These are phyloP conservation scores for Carposina sasakii DNA, from an alignment of 1,140 invertebrate species.

Conservation along the genomic window DNA sequence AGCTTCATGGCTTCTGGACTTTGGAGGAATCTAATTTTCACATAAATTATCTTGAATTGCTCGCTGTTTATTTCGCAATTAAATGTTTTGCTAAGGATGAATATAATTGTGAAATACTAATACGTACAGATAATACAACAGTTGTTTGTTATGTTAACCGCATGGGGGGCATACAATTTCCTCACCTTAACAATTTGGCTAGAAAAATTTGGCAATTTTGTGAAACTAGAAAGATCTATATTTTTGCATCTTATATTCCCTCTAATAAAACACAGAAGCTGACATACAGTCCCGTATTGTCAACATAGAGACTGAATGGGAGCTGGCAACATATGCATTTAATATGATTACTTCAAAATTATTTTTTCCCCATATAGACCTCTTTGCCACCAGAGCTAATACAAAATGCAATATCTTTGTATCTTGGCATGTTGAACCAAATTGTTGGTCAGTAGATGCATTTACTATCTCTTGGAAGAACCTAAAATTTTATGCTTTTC, in stretches of 20 bases:
- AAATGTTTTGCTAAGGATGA: not conserved
- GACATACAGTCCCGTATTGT: not conserved
- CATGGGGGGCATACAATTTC: not conserved
- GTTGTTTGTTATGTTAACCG: not conserved
- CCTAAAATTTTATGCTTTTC: conserved; percentile 1
- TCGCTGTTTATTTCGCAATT: not conserved
- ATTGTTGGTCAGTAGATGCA: not conserved
- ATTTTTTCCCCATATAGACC: not conserved
- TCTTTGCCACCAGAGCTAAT: too few species aligned
- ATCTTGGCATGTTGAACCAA: not conserved
- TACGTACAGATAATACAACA: not conserved
- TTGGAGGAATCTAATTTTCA: not conserved
- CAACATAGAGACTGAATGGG: not conserved
- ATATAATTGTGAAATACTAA: not conserved
- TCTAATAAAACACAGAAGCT: not conserved
- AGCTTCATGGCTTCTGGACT: too few species aligned
- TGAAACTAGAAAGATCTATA: not conserved
- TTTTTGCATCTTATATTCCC: not conserved
- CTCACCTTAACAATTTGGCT: not conserved
- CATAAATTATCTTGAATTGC: not conserved
- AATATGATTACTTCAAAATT: not conserved
- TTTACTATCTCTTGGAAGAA: too few species aligned
- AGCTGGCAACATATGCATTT: not conserved
- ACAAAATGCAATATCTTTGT: not conserved
- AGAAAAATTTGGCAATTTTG: not conserved